Percentiles rank a stretch among this genome's conserved stretches.
phyloP scores from a whole-genome alignment of 2,888 invertebrate genomes.

The Lasioglossum leucozonium region DNA sequence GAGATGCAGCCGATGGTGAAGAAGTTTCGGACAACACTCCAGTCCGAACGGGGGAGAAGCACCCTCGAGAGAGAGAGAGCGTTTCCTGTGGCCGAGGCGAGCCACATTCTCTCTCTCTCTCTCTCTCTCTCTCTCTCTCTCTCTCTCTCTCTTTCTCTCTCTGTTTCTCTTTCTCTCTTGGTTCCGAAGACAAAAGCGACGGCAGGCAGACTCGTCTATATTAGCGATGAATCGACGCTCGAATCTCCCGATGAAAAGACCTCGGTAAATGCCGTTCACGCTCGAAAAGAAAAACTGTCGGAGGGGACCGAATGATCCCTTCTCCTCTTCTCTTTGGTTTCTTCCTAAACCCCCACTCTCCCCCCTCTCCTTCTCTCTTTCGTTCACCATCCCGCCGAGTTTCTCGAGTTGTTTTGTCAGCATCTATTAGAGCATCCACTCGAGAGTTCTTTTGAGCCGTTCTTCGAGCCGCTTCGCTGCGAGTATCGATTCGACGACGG shows the following conservation, averaged over 20 bases:
- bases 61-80: conserved; percentile 25
- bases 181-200: conserved; percentile 17
- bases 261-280: conserved; percentile 1
- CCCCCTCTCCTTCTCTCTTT: background rate
- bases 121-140: background rate
- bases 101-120: background rate
- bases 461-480: background rate
- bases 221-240: conserved; percentile 17
- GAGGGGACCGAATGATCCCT: background rate
- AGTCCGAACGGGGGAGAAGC: conserved; percentile 19
- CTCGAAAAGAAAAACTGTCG: background rate
- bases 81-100: background rate
- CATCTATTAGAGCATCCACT: conserved; percentile 11
- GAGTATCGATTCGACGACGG: background rate
- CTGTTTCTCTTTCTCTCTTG: background rate
- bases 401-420: conserved; percentile 19
- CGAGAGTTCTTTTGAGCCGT: background rate
- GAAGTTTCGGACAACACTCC: conserved; percentile 67
- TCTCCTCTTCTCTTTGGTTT: background rate
- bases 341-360: background rate
- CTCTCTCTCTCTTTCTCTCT: no score
- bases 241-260: background rate
- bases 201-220: background rate
- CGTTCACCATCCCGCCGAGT: background rate
- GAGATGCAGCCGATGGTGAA: conserved; percentile 50